Base-by-base conservation (phyloP, 2,797 vertebrate species). In the Hirundo rustica region DNA sequence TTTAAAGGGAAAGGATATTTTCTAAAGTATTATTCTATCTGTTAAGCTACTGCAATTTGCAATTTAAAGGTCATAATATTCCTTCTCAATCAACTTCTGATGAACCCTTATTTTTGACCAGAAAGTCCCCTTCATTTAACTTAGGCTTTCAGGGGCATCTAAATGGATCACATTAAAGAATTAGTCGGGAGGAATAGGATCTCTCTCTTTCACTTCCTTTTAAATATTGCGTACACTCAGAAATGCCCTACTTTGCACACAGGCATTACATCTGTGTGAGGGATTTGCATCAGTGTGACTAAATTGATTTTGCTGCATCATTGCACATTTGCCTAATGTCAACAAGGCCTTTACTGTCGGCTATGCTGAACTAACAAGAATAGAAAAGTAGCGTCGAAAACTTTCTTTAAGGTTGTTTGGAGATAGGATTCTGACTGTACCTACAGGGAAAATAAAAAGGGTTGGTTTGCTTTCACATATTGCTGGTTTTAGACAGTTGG, bases 221-320 rank as follows among this genome's bases (percentile, higher is more conserved):
- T 75, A 81, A 89, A 84, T 84, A 81, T 62, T 88, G 23, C 11
- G 3, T 62, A 44, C 60, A 65, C 75, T 93, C 85, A 65, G 62
- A 89, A 88, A 72, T 85, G 75, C 34, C 93, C 94, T 95, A 91
- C 73, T 95, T 95, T 88, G 88, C 88, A 88, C 86, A 62, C 26
- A 79, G 53, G 55, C 91, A 76, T 88, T 93, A 90, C 62, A 86
- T 92, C 70, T 72, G 51, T 84, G 53, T 53, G 88, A 95, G 40
- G 47, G 76, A 95, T 94, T 95, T 95, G 88, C 94, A 94, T 90
- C 85, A 94, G 66, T 94, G 93, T 90, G 94, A 92, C 95, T 95
- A 92, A 96, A 95, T 81, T 81, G 90, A 96, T 96, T 96, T 95
- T 95, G 76, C 93, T 81, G 90, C 92, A 94, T 96, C 92, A 75